Percentiles rank a stretch among this genome's conserved stretches.
These are phyloP conservation scores for Melitaea athalia DNA, from an alignment of 2,888 invertebrate species.

Conservation along the genomic window DNA sequence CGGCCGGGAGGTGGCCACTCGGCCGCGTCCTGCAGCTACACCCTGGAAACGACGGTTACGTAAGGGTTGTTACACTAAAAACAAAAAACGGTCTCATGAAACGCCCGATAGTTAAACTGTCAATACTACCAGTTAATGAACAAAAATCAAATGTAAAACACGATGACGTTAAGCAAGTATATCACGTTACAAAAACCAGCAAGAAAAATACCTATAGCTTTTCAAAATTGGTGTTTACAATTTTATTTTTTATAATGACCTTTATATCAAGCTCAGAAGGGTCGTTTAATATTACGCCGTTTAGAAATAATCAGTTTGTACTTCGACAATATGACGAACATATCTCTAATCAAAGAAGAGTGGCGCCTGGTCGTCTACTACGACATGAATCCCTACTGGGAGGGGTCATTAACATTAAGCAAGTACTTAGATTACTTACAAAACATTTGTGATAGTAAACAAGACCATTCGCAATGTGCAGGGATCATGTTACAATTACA, in stretches of 20 bases:
- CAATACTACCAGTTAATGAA: too few relatives aligned
- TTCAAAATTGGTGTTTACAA: too few relatives aligned
- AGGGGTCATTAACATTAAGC: neutral
- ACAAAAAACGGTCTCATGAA: too few relatives aligned
- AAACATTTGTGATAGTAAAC: conserved; percentile 20
- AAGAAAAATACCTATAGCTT: neutral
- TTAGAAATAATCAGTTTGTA: neutral
- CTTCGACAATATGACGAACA: neutral
- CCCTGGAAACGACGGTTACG: too few relatives aligned
- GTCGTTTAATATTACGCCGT: neutral
- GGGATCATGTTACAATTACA: conserved; percentile 16
- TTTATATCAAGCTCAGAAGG: neutral
- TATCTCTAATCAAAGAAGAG: conserved; percentile 12
- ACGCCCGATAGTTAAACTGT: too few relatives aligned
- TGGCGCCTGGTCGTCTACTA: conserved; percentile 20
- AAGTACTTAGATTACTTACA: conserved; percentile 19
- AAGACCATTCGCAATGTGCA: neutral
- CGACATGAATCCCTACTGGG: conserved; percentile 6
- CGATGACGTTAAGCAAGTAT: too few relatives aligned
- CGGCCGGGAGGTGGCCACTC: too few relatives aligned
- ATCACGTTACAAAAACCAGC: too few relatives aligned
- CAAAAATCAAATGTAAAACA: too few relatives aligned
- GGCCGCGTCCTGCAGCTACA: too few relatives aligned
- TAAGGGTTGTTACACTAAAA: too few relatives aligned
- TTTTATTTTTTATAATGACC: neutral